Evolutionary conservation across 1,140 invertebrate species (phyloP), one percentile per base, ranked within the genome.

Genomic region (Anastrepha ludens): DNA sequence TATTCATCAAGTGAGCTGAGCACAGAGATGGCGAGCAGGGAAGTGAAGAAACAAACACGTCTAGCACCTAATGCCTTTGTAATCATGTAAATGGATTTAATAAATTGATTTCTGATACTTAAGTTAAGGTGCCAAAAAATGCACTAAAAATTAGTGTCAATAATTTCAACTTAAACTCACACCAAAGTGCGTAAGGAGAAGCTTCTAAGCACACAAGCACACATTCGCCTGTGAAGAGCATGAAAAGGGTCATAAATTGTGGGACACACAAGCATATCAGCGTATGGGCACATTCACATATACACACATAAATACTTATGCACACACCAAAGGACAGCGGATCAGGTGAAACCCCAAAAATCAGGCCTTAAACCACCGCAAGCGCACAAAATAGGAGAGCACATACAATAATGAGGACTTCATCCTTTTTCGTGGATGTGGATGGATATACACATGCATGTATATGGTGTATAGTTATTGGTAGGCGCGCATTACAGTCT

Each of bases 281-380:
- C 41, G 5, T n/a, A 47, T 3, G 44, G 39, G 17, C 39, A 17
- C 60, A 62, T 44, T 13, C 17, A 17, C 15, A 47, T 44, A 15
- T 55, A 55, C 50, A 11, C 11, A 55, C 50, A 55, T 55, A 55
- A 6, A 55, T 55, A 55, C 11, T 55, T 55, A 55, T 44, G 67
- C 11, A 74, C 67, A 44, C 39, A 47, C 13, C 67, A 74, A 39
- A 74, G 67, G 13, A 47, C 67, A 74, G 41, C 6, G 67, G 9
- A 74, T 74, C 67, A 74, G 67, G 67, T 74, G 67, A 74, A 74
- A 74, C 8, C 67, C 67, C 67, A 74, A 74, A 74, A 74, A 74
- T 74, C 67, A 74, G 39, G 67, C 67, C 15, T 74, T 74, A n/a
- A 74, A 47, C 67, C 67, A 74, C 67, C 67, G 44, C 67, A 74